Base-by-base conservation (phyloP, 64 coral and sea anemone species). In the Anthopleura sola region DNA sequence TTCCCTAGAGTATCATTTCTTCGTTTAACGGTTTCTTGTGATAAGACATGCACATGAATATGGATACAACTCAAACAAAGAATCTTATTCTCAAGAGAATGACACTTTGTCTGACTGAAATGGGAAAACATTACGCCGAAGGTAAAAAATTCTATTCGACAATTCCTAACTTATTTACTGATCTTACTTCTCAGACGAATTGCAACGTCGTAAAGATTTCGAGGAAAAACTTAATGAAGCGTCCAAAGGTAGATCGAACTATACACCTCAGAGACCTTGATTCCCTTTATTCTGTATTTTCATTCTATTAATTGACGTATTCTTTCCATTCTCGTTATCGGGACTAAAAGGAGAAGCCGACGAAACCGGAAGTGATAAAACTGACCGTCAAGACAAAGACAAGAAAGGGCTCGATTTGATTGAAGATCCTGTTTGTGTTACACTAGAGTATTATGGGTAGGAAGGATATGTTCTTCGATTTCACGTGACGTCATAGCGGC, bases 381-480 rank as follows among this genome's bases (percentile, higher is more conserved):
- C n/a, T 28, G 20, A n/a, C 3, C 23, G 24, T 1, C 60, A 66
- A 66, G n/a, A 12, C 60, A 66, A 66, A 0, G 23, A 66, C 6
- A 66, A 66, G 60, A 66, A 66, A 66, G 60, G 3, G 8, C 20
- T 24, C 0, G 24, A 66, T 66, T 66, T 66, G 60, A 89, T 89
- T 21, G 78, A 89, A 36, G 87, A 89, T 57, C 87, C 87, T 75
- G 87, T 89, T 49, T 89, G 79, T 38, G 49, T 89, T 47, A 89
- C 87, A 31, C 80, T 89, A 39, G 87, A 89, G 66, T 89, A 75
- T 82, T 89, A 89, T 82, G 81, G 87, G 87, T 89, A 89, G 29
- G 87, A 66, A 66, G 58, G 21, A 3, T 24, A 24, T 8, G 18
- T 62, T 62, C 9, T 58, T 20, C 17, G n/a, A n/a, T n/a, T n/a